Evolutionary conservation across 2,113 vertebrate genomes (phyloP).

Genomic region (Psilopsiagon aurifrons): DNA sequence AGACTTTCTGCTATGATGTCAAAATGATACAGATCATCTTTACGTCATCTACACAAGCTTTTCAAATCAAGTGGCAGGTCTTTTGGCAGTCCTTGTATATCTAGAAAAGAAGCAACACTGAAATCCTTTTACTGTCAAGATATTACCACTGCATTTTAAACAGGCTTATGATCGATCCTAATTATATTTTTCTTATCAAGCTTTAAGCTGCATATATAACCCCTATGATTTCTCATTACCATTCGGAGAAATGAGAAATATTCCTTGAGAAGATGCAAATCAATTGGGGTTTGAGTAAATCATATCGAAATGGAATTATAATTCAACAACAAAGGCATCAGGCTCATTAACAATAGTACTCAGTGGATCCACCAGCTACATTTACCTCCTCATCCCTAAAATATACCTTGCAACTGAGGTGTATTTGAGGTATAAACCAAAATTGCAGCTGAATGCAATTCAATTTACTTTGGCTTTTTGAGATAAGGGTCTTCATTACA

Average conservation of each 20-base stretch:
- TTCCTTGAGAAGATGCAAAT: neutral
- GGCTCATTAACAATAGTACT: neutral
- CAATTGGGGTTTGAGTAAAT: neutral
- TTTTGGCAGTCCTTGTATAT: neutral
- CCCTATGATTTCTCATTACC: neutral
- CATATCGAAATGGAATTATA: neutral
- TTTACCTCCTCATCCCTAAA: neutral
- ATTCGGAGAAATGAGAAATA: neutral
- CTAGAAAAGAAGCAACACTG: neutral
- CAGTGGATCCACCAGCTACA: neutral
- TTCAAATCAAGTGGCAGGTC: neutral
- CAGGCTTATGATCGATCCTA: neutral
- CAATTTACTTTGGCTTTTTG: neutral
- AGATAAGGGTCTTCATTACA: neutral
- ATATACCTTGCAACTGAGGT: neutral
- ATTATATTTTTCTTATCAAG: constrained; percentile 30
- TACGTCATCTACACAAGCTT: neutral
- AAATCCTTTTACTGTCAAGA: neutral
- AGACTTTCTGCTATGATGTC: neutral
- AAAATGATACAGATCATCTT: neutral
- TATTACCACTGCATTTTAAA: neutral
- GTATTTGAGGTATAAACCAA: too few species aligned
- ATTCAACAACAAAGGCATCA: neutral
- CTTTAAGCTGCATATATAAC: neutral
- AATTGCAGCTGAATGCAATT: neutral